Evolutionary conservation across 37 sponge, comb jelly and placozoan genomes (phyloP).

Genomic region (Spongilla lacustris): DNA sequence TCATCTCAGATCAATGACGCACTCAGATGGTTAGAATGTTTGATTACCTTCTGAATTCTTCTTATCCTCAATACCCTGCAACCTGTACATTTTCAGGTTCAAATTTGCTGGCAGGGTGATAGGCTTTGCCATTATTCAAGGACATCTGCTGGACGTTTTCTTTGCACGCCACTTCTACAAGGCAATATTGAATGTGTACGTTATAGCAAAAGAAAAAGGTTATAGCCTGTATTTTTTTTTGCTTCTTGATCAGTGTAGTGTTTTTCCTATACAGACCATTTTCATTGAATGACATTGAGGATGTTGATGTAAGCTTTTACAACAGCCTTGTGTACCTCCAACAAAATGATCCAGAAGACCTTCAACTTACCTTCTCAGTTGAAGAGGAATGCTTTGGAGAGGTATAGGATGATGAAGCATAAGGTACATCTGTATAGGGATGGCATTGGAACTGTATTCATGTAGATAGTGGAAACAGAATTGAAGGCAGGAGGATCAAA

Average conservation of each 20-base stretch:
- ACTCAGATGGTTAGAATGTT: constrained; percentile 51
- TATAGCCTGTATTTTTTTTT: no score
- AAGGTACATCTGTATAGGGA: no score
- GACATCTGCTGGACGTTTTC: constrained; percentile 88
- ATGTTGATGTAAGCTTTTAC: constrained; percentile 77
- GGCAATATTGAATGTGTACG: constrained; percentile 69
- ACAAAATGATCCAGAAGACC: constrained; percentile 77
- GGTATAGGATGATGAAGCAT: constrained; percentile 36
- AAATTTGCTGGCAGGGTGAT: constrained; percentile 88
- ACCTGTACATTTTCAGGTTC: constrained; percentile 32
- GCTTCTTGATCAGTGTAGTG: background rate
- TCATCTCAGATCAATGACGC: constrained; percentile 50
- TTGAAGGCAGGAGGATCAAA: constrained; percentile 63
- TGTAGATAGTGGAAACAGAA: constrained; percentile 57
- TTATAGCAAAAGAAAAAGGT: no score
- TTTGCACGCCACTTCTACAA: constrained; percentile 93
- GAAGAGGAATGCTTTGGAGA: constrained; percentile 94
- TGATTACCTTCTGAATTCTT: background rate
- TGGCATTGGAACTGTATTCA: background rate
- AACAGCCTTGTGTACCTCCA: constrained; percentile 77
- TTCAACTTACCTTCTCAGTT: constrained; percentile 87
- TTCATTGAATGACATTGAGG: constrained; percentile 75
- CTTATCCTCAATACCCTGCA: background rate
- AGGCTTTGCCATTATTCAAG: constrained; percentile 84
- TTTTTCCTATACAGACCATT: constrained; percentile 18